These are phyloP conservation scores for Torymus aiolomorphi DNA, from an alignment of 2,888 invertebrate genomes.

Conservation along the genomic window DNA sequence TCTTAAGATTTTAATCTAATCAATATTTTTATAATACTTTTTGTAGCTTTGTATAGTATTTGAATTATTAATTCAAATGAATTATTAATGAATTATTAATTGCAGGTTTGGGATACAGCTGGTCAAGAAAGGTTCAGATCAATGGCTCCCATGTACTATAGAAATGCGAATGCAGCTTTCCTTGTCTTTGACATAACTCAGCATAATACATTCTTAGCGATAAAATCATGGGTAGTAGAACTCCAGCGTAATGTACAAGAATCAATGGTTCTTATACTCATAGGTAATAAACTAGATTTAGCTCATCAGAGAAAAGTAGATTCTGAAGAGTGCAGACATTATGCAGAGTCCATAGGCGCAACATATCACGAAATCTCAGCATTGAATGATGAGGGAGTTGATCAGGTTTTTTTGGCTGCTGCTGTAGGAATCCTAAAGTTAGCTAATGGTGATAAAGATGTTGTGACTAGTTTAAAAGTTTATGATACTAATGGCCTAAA, in stretches of 20 bases:
- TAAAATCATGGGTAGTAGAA: slow-evolving; percentile 92
- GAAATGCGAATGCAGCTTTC: slow-evolving; percentile 93
- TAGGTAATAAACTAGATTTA: slow-evolving; percentile 92
- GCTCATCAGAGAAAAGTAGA: slow-evolving; percentile 80
- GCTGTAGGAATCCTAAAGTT: slow-evolving; percentile 81
- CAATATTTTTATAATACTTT: too few species aligned
- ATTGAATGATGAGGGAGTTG: slow-evolving; percentile 85
- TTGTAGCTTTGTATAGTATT: neutral
- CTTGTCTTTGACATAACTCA: slow-evolving; percentile 91
- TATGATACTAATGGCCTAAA: slow-evolving; percentile 78
- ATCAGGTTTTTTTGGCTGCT: slow-evolving; percentile 83
- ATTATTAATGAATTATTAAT: slow-evolving; percentile 58
- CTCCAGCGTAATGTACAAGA: slow-evolving; percentile 86
- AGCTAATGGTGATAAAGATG: slow-evolving; percentile 68
- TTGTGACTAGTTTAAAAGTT: slow-evolving; percentile 76
- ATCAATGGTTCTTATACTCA: slow-evolving; percentile 85
- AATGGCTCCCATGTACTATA: slow-evolving; percentile 96
- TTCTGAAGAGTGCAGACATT: slow-evolving; percentile 84
- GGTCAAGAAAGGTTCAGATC: slow-evolving; percentile 92
- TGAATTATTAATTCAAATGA: slow-evolving; percentile 62
- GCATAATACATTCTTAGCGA: slow-evolving; percentile 84
- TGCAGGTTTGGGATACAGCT: slow-evolving; percentile 92
- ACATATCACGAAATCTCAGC: slow-evolving; percentile 91
- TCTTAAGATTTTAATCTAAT: neutral
- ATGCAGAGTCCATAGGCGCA: slow-evolving; percentile 89